These are phyloP conservation scores for Mormoops blainvillei DNA, from an alignment of 2,113 vertebrate genomes.

Conservation along the genomic window DNA sequence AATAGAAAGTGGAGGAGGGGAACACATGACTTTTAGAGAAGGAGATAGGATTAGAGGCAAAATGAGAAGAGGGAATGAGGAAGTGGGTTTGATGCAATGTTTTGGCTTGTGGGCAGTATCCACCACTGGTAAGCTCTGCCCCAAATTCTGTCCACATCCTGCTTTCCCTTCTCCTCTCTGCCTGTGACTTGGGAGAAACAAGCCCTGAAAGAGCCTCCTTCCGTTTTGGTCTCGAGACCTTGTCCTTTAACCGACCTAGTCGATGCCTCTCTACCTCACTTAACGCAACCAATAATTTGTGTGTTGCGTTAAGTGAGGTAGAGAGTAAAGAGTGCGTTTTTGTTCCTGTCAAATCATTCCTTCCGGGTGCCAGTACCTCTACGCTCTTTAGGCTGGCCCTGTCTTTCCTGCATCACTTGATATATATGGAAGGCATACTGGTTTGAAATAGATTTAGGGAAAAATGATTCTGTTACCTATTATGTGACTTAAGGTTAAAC, in stretches of 20 bases:
- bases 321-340: no score
- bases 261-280: background rate
- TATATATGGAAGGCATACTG: no score
- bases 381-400: background rate
- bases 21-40: background rate
- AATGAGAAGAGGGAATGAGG: background rate
- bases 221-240: background rate
- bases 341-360: background rate
- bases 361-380: background rate
- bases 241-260: background rate
- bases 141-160: background rate
- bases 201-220: background rate
- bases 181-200: background rate
- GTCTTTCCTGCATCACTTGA: background rate
- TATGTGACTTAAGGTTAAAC: background rate
- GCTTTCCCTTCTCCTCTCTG: background rate
- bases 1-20: background rate
- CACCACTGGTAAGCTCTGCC: rapidly evolving
- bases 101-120: background rate
- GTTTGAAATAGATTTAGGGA: background rate
- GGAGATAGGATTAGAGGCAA: background rate
- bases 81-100: background rate
- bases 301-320: no score
- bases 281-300: background rate
- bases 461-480: background rate